Evolutionary conservation across 2,113 vertebrate genomes (phyloP).

Genomic region (Rhinolophus ferrumequinum): DNA sequence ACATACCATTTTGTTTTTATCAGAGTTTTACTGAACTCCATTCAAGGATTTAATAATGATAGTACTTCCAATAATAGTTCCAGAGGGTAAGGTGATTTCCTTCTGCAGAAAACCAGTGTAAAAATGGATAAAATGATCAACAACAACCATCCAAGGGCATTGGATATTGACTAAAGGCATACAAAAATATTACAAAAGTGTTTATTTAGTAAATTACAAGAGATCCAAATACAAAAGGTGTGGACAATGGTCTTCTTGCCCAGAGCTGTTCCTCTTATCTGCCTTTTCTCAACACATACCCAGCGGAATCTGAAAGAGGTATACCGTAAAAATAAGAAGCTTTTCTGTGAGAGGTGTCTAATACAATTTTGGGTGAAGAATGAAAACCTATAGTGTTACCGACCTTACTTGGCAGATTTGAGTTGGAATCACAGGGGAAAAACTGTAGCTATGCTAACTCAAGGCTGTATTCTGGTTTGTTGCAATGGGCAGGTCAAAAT

Average conservation of each 20-base stretch:
- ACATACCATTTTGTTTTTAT: background rate
- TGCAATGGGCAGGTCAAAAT: background rate
- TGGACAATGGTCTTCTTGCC: background rate
- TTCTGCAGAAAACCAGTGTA: background rate
- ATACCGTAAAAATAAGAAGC: background rate
- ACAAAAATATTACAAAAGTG: background rate
- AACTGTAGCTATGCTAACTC: background rate
- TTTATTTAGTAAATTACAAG: background rate
- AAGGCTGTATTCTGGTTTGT: background rate
- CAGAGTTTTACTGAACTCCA: background rate
- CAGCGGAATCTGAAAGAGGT: background rate
- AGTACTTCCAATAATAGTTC: background rate
- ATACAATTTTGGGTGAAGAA: background rate
- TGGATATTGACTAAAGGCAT: background rate
- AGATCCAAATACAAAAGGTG: background rate
- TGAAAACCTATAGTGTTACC: background rate
- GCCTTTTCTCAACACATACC: accelerated
- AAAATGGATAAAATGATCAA: background rate
- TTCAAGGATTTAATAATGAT: background rate
- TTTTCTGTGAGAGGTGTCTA: background rate
- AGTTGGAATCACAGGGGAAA: background rate
- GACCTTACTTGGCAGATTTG: background rate
- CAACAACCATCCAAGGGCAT: background rate
- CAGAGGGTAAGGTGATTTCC: background rate
- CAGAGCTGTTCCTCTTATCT: background rate